Evolutionary conservation across 2,888 invertebrate species (phyloP), one percentile per base, ranked within the genome.

Genomic region (Tenthredo livida): DNA sequence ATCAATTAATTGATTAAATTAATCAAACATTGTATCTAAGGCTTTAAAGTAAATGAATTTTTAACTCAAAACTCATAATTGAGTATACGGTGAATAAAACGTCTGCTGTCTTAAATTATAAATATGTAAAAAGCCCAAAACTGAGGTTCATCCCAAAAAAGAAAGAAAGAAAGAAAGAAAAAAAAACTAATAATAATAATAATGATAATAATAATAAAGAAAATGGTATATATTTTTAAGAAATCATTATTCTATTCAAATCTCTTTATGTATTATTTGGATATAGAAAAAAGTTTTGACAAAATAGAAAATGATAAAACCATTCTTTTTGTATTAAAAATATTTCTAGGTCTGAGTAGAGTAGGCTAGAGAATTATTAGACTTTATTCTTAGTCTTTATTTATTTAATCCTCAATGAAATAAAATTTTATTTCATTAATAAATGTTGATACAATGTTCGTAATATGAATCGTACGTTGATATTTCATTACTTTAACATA

Each of bases 151-250:
- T 86, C 89, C 88, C 88, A 89, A 67, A 33, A 29, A 21, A 33
- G 17, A 29, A 25, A n/a, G n/a, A n/a, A 29, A 29, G 29, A 29
- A 29, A 29, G 29, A 29, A 29, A 29, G 2, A 29, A 29, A 29
- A 29, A 29, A 29, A 29, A 29, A 29, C 1, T 2, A 29, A 29
- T 29, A 29, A 29, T 29, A 33, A 61, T 33, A 33, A 33, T 33
- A 33, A 61, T 12, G 21, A 58, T 90, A 87, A 88, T 88, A 88
- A 88, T 88, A 91, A 90, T 89, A 91, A 92, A 90, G 88, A 89
- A 89, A 91, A 89, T 90, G 90, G 89, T 90, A 91, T 92, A 92
- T 91, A 92, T 92, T 92, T 92, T 91, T 90, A 91, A 90, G 88
- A 91, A 90, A 88, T 86, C 87, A 86, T 86, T 86, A 86, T 85